Conservation (phyloP, 2,888 invertebrate genomes). For the Scotopteryx bipunctaria region DNA sequence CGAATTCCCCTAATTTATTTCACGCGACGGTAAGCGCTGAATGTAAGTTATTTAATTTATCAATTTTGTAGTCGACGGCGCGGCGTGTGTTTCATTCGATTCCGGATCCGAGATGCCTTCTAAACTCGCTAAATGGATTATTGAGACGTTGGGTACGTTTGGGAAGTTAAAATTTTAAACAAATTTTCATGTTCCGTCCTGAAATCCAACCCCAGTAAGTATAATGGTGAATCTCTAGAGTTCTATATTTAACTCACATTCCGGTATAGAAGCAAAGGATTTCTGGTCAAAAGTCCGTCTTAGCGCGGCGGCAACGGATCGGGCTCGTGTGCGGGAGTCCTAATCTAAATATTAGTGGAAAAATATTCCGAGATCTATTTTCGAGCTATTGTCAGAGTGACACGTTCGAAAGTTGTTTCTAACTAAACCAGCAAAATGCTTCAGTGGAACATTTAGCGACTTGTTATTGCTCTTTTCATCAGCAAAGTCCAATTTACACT, state of each 20-base stretch:
- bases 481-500: slow-evolving; percentile 18
- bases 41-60: slow-evolving; percentile 49
- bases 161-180: background rate
- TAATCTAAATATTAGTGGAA: too few relatives aligned
- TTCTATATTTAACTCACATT: too few relatives aligned
- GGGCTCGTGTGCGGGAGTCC: too few relatives aligned
- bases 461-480: slow-evolving; percentile 4
- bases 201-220: too few relatives aligned
- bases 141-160: background rate
- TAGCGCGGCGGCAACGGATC: too few relatives aligned
- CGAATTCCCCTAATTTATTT: slow-evolving; percentile 45
- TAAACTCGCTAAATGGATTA: background rate
- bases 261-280: too few relatives aligned
- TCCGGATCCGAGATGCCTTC: background rate
- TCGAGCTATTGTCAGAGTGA: too few relatives aligned
- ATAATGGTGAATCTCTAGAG: too few relatives aligned
- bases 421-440: background rate
- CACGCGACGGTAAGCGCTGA: slow-evolving; percentile 36
- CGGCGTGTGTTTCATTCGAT: slow-evolving; percentile 10
- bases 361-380: too few relatives aligned
- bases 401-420: background rate
- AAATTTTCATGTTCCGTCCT: too few relatives aligned
- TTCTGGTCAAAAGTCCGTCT: too few relatives aligned
- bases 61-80: slow-evolving; percentile 31
- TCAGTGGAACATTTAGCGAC: background rate